phyloP scores from a whole-genome alignment of 2,113 vertebrate genomes.

The Setophaga petechia region DNA sequence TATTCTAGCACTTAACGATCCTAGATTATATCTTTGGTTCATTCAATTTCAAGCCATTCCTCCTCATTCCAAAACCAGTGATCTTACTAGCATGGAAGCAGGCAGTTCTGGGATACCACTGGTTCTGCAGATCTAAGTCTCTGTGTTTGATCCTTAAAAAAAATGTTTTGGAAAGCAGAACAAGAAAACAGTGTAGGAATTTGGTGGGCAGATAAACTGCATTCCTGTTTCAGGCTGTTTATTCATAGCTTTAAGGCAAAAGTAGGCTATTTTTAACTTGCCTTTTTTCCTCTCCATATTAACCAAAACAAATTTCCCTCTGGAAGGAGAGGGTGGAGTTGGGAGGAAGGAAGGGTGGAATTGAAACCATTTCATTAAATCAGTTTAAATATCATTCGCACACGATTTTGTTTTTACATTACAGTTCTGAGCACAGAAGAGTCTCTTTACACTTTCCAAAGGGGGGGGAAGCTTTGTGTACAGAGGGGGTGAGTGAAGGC shows the following conservation, averaged over 20 bases:
- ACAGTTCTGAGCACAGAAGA: background rate
- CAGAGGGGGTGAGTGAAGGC: background rate
- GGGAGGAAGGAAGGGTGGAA: slow-evolving; percentile 42
- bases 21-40: background rate
- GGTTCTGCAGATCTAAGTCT: background rate
- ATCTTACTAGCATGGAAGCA: background rate
- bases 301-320: background rate
- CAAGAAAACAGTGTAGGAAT: slow-evolving; percentile 12
- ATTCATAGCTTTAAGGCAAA: slow-evolving; percentile 9
- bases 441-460: background rate
- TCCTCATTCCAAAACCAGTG: background rate
- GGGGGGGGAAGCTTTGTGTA: background rate
- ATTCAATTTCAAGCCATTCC: background rate
- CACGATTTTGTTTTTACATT: background rate
- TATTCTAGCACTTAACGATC: background rate
- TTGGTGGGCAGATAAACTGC: slow-evolving; percentile 20
- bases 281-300: background rate
- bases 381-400: background rate
- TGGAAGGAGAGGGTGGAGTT: slow-evolving; percentile 18
- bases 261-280: slow-evolving; percentile 23
- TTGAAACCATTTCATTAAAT: background rate
- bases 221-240: slow-evolving; percentile 41
- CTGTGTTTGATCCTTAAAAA: background rate
- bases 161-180: slow-evolving; percentile 10
- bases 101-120: background rate